Percentiles rank a stretch among this genome's conserved stretches.
phyloP scores from a whole-genome alignment of 2,888 invertebrate species.

The Drosophila formosana region DNA sequence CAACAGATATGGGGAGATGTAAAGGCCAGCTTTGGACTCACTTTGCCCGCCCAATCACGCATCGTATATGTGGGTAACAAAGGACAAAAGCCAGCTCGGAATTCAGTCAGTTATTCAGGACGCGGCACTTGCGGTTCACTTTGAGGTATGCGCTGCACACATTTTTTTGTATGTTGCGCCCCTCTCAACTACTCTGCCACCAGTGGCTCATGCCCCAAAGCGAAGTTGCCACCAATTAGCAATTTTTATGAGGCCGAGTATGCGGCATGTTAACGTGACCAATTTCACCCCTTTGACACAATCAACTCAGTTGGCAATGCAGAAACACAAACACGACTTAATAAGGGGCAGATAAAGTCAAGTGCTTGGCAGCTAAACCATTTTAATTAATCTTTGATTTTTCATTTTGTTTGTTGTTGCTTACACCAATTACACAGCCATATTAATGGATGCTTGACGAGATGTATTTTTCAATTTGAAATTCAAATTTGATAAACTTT shows the following conservation, averaged over 20 bases:
- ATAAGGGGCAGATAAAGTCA: background rate
- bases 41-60: conserved; percentile 14
- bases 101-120: conserved; percentile 16
- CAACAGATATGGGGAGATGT: conserved; percentile 18
- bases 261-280: background rate
- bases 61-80: background rate
- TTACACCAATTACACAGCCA: background rate
- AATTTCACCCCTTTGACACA: conserved; percentile 1
- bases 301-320: background rate
- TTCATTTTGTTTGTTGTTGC: background rate
- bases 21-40: conserved; percentile 18
- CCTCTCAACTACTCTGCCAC: conserved; percentile 9
- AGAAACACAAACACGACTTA: conserved; percentile 5
- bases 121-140: conserved; percentile 30
- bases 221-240: conserved; percentile 25
- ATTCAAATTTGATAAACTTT: background rate
- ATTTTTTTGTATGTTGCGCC: conserved; percentile 13
- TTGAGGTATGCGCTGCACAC: conserved; percentile 20
- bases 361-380: background rate
- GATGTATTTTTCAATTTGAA: background rate
- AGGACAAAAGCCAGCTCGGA: conserved; percentile 6
- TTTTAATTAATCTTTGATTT: background rate
- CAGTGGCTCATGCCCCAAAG: background rate
- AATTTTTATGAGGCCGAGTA: conserved; percentile 1
- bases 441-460: background rate